Percentiles rank a stretch among this genome's conserved stretches.
These are phyloP conservation scores for Dioctria rufipes DNA, from an alignment of 2,888 invertebrate genomes.

Conservation along the genomic window DNA sequence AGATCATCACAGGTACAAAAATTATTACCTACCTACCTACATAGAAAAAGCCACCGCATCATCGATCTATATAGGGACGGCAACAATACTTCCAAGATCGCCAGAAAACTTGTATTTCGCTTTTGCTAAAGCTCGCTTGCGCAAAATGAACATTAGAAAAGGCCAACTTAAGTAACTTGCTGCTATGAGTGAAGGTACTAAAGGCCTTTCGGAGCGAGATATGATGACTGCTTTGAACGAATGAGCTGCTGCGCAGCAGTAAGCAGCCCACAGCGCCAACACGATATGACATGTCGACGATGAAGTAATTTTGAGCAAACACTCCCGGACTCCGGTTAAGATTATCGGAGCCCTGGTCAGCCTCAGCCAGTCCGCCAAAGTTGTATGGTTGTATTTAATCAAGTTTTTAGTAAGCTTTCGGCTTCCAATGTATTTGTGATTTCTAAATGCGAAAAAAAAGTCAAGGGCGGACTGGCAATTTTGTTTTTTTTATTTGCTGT, in stretches of 20 bases:
- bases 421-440: constrained; percentile 22
- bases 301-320: constrained; percentile 46
- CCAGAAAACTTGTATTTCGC: constrained; percentile 34
- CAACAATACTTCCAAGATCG: constrained; percentile 16
- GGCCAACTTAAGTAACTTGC: neutral
- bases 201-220: constrained; percentile 1
- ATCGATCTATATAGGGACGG: neutral
- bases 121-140: constrained; percentile 3
- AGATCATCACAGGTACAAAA: constrained; percentile 24
- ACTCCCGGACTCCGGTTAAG: constrained; percentile 28
- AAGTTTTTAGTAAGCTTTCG: constrained; percentile 49
- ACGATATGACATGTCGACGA: constrained; percentile 18
- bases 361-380: neutral
- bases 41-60: neutral
- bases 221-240: too few relatives aligned
- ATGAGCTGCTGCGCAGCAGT: neutral
- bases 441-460: constrained; percentile 42
- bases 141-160: constrained; percentile 11
- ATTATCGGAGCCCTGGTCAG: constrained; percentile 49
- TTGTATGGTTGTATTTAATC: constrained; percentile 42
- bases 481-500: constrained; percentile 4
- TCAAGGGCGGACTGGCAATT: constrained; percentile 34
- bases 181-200: constrained; percentile 22
- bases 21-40: neutral
- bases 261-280: neutral